Evolutionary conservation across 1,140 invertebrate species (phyloP).

Genomic region (Lamellibrachia luymesi): DNA sequence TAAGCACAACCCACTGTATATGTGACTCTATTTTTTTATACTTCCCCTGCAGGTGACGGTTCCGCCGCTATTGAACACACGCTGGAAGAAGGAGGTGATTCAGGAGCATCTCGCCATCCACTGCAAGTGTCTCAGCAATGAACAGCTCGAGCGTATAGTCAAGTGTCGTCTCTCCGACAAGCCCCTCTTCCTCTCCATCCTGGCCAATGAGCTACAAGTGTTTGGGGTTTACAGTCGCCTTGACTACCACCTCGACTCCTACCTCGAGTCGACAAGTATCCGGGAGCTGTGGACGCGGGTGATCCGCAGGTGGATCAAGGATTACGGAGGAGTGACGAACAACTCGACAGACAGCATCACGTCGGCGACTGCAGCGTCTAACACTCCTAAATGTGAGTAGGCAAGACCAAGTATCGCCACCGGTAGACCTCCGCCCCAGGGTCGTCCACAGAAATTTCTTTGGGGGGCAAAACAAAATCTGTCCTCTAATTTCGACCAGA

Average conservation of each 20-base stretch:
- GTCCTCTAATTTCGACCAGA: too few relatives aligned
- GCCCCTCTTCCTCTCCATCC: constrained; percentile 40
- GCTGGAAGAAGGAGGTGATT: constrained; percentile 8
- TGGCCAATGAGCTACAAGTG: constrained; percentile 40
- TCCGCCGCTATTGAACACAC: background rate
- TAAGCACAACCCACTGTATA: too few relatives aligned
- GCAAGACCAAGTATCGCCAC: background rate
- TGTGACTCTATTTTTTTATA: too few relatives aligned
- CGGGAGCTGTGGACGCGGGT: constrained; percentile 41
- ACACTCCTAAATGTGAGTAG: background rate
- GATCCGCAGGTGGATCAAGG: constrained; percentile 44
- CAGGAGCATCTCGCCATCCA: constrained; percentile 16
- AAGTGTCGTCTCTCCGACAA: constrained; percentile 30
- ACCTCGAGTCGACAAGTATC: constrained; percentile 28
- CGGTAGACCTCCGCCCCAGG: too few relatives aligned
- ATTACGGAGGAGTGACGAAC: constrained; percentile 42
- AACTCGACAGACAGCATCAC: constrained; percentile 15
- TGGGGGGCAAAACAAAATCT: too few relatives aligned
- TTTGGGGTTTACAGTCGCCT: constrained; percentile 37
- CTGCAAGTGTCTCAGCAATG: constrained; percentile 19
- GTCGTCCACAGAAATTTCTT: too few relatives aligned
- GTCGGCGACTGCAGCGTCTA: background rate
- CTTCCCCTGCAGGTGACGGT: background rate
- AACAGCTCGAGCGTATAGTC: constrained; percentile 29
- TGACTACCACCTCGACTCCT: constrained; percentile 36